Percentiles rank a stretch among this genome's conserved stretches.
These are phyloP conservation scores for Chroicocephalus ridibundus DNA, from an alignment of 2,113 vertebrate species.

Conservation along the genomic window DNA sequence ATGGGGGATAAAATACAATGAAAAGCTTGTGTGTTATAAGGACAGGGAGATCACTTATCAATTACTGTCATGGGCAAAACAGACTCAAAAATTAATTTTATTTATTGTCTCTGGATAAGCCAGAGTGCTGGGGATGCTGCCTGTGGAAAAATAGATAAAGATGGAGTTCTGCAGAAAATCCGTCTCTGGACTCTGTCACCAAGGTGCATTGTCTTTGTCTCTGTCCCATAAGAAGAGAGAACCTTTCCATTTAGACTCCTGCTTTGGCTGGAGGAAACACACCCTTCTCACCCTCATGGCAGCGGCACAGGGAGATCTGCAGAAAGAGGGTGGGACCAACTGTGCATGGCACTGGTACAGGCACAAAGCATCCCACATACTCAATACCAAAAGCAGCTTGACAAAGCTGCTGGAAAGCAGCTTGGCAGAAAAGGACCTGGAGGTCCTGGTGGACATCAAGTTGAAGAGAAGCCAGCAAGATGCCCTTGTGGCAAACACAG, in stretches of 20 bases:
- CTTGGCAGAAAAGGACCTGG: background rate
- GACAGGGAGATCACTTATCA: background rate
- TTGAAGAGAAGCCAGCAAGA: background rate
- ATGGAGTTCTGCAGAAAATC: background rate
- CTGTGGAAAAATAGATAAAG: background rate
- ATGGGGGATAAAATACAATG: rapidly evolving
- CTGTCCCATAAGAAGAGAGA: background rate
- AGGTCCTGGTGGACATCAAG: background rate
- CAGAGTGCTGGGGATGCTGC: background rate
- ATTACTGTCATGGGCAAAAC: background rate
- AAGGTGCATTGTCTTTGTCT: background rate
- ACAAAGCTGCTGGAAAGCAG: background rate
- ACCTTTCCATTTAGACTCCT: background rate
- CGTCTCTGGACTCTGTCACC: background rate
- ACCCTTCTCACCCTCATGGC: background rate
- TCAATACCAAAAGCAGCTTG: background rate
- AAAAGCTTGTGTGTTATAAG: background rate
- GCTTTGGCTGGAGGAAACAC: background rate
- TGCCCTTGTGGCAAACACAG: background rate
- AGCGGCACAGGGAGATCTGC: background rate
- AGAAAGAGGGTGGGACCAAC: background rate
- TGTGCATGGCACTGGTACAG: background rate
- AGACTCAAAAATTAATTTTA: background rate
- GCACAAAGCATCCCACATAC: too few species aligned
- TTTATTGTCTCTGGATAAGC: background rate